Evolutionary conservation across 2,797 vertebrate species (phyloP), one percentile per base, ranked within the genome.

Genomic region (Halcyon badia): DNA sequence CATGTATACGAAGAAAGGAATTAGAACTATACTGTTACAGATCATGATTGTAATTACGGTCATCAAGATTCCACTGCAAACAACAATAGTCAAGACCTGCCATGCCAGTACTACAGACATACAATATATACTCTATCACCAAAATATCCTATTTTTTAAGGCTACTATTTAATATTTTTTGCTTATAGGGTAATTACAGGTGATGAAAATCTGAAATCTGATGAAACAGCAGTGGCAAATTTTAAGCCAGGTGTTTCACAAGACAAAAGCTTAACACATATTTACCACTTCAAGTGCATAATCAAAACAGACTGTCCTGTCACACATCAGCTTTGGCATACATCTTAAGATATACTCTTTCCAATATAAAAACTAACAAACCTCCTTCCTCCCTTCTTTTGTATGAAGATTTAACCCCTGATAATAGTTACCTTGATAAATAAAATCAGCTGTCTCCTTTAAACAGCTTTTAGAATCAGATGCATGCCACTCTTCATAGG

Each of bases 401-500:
- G 9, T 10, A 30, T 22, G 44, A 61, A 82, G 49, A 52, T 56
- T 69, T 79, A 94, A 61, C 71, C 54, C 58, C 5, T 48, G 48
- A 48, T 37, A 56, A 33, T 83, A 57, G 7, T 17, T 72, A 68
- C 30, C 22, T 12, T 19, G 44, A 65, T 13, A 72, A 84, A 80
- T 28, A 18, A 30, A 56, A 64, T 33, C 49, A 93, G 28, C 30
- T 8, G 7, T 7, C 14, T 13, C 62, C 41, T 81, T 71, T 31
- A 61, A 68, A 60, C 0, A 30, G 77, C 37, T 90, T 68, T 66
- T 56, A 70, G 7, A 54, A 86, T 54, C 39, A 73, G 30, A 70
- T 46, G 26, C 31, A 31, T 11, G 7, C 4, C 37, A 52, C 30
- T 46, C 54, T 33, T 88, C 33, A 35, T 3, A 28, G 0, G 0